A percentile compares a stretch with the other conserved stretches of the same genome.
Evolutionary conservation across 2,888 invertebrate genomes (phyloP).

Genomic region (Selenia dentaria): DNA sequence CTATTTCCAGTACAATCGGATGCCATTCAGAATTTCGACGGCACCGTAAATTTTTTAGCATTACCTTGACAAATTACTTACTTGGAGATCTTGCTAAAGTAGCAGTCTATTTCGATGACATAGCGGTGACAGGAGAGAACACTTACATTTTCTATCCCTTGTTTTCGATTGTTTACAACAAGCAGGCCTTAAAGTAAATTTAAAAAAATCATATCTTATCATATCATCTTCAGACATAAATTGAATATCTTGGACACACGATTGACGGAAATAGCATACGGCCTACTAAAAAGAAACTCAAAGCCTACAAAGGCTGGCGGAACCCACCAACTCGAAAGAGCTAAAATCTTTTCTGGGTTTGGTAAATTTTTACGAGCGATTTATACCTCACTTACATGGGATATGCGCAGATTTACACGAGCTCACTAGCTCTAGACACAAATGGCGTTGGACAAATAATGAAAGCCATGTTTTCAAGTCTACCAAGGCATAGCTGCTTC

Average conservation of each 20-base stretch:
- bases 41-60: no score
- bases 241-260: neutral
- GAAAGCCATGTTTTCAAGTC: neutral
- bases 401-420: neutral
- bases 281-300: neutral
- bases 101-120: slow-evolving; percentile 18
- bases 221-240: no score
- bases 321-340: no score
- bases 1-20: neutral
- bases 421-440: neutral
- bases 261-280: neutral
- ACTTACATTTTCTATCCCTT: slow-evolving; percentile 1
- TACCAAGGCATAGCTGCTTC: neutral
- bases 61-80: no score
- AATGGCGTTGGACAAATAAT: no score
- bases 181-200: slow-evolving; percentile 1
- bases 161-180: slow-evolving; percentile 10
- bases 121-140: slow-evolving; percentile 12
- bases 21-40: slow-evolving; percentile 4
- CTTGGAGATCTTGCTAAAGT: slow-evolving; percentile 7
- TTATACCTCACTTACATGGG: no score
- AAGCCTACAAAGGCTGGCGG: neutral
- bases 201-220: no score
- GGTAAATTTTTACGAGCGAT: neutral
- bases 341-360: no score